Base-by-base conservation (phyloP, 2,797 vertebrate species). In the Netta rufina region DNA sequence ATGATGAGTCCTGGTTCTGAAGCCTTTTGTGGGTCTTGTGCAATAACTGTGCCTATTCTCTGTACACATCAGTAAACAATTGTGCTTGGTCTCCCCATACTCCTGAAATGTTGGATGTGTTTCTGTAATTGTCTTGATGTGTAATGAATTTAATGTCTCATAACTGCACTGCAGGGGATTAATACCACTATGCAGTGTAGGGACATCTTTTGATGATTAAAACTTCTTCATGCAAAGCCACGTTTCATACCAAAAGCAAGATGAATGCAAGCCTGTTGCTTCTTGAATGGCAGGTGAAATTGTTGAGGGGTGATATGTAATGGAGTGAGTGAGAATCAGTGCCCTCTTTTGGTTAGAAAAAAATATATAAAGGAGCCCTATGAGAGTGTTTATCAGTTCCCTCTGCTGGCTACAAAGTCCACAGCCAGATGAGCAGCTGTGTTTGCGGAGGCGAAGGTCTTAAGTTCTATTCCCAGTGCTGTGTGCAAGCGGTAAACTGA, bases 41-140 rank as follows among this genome's bases (percentile, higher is more conserved):
- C 57, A 94, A 78, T 92, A 95, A 61, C 41, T 94, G 27, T 85
- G 88, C 16, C 65, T 94, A 62, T 92, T 93, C 90, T 89, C 78
- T 87, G 72, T 47, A 95, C 78, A 76, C 72, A 96, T 60, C 84
- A 93, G 90, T 87, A 89, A 93, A 80, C 81, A 92, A 96, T 84
- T 95, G 79, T 53, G 81, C 65, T 94, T 95, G 73, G 90, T 93
- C 94, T 95, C 93, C 92, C 69, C 70, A 77, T 83, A 89, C 95
- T 95, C 95, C 94, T 96, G 90, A 97, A 97, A 96, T 33, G 90
- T 93, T 96, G 95, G 87, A 95, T 95, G 70, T 91, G 87, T 96
- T 97, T 96, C 94, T 91, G 89, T 97, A 96, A 93, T 89, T 92
- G 94, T 96, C 95, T 94, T 96, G 87, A 97, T 97, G 38, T 92